Base-by-base conservation (phyloP, 1,140 invertebrate species). In the Bicyclus anynana region DNA sequence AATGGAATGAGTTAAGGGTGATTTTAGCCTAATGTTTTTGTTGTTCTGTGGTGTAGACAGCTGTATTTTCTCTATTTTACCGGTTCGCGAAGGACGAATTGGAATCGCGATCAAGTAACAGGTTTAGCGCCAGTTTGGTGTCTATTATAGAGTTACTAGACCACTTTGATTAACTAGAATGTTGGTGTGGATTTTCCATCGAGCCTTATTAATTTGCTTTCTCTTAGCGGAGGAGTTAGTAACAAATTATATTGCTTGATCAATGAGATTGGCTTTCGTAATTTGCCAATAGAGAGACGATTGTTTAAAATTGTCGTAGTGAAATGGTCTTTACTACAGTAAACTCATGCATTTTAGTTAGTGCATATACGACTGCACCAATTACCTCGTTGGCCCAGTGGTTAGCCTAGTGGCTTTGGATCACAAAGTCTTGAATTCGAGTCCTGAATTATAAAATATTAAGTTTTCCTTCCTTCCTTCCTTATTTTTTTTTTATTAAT, bases 31-130 rank as follows among this genome's bases (percentile, higher is more conserved):
- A 18, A 26, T n/a, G 14, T 17, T 40, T 54, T 54, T 60, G 16
- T 29, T 7, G 26, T 35, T 18, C 18, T 5, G 51, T 40, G 37
- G 33, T 35, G 21, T 60, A 71, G 54, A 58, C 72, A 73, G 64
- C 68, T 65, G 74, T 57, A 51, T 66, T 63, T 71, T 71, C 62
- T 74, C 74, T 80, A 78, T 69, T 66, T 69, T 74, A 74, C 71
- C 67, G 72, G 51, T 55, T 55, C 57, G 48, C 56, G 57, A 70
- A 73, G 71, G 70, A 73, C 68, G 61, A 65, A 72, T 67, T 68
- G 53, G 49, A 58, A 65, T 71, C 53, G 46, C 53, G 65, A 65
- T 56, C 47, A 46, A 49, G 62, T 65, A 67, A 74, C 68, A 54
- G 62, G 71, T 73, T 75, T 61, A 50, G 42, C 13, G 17, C 52